Evolutionary conservation across 1,140 invertebrate species (phyloP).

Genomic region (Ceratina calcarata): DNA sequence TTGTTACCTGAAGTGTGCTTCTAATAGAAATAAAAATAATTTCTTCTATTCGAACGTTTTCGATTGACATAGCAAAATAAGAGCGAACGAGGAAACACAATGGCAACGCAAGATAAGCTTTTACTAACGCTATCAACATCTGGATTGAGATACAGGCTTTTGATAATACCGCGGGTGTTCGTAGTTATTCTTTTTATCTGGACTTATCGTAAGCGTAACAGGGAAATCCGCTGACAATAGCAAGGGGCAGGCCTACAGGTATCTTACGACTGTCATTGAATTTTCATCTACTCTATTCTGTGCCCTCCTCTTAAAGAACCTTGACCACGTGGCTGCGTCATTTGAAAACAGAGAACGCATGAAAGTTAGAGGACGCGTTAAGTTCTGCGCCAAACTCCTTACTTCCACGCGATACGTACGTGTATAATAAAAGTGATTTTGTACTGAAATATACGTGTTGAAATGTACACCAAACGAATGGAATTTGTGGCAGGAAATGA

Average conservation of each 20-base stretch:
- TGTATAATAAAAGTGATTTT: neutral
- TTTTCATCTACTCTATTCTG: conserved; percentile 33
- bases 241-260: neutral
- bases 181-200: conserved; percentile 57
- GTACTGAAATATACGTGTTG: no score
- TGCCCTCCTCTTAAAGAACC: neutral
- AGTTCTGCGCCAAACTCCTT: neutral
- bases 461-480: no score
- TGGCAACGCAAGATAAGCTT: neutral
- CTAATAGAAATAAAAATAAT: no score
- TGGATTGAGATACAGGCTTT: conserved; percentile 44
- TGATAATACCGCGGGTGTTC: conserved; percentile 53
- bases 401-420: neutral
- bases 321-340: conserved; percentile 14
- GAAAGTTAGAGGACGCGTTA: conserved; percentile 3
- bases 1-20: no score
- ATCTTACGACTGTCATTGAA: conserved; percentile 36
- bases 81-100: neutral
- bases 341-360: neutral
- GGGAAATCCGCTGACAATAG: conserved; percentile 23
- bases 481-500: no score
- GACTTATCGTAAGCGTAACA: conserved; percentile 32
- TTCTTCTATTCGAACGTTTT: neutral
- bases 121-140: conserved; percentile 55
- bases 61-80: conserved; percentile 6